A percentile compares a stretch with the other conserved stretches of the same genome.
Conservation (phyloP, 2,113 vertebrate species). For the Misgurnus anguillicaudatus region DNA sequence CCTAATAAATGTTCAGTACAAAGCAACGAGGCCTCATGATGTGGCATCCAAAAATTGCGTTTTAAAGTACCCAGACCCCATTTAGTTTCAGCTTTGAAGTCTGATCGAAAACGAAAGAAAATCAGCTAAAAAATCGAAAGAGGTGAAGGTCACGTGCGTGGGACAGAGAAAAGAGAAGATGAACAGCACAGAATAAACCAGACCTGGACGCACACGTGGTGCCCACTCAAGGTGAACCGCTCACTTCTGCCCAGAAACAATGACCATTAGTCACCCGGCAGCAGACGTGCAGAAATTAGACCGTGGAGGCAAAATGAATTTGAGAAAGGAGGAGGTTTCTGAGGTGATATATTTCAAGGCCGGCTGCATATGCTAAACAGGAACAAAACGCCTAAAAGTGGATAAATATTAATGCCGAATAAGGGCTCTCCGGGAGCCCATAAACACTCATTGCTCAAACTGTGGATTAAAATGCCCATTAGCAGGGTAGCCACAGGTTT, state of each 20-base stretch:
- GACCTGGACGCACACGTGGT: slow-evolving; percentile 4
- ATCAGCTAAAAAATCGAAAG: not conserved
- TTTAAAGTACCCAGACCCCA: slow-evolving; percentile 15
- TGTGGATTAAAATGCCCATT: slow-evolving; percentile 65
- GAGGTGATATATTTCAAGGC: slow-evolving; percentile 58
- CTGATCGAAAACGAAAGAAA: not conserved
- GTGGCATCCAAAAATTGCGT: not conserved
- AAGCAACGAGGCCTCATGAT: not conserved
- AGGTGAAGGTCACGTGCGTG: not conserved
- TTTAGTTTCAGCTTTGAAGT: slow-evolving; percentile 14
- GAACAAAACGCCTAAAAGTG: slow-evolving; percentile 72
- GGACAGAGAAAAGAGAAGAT: not conserved
- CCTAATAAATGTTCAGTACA: too few species aligned
- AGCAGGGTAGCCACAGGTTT: slow-evolving; percentile 63
- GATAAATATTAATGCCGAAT: slow-evolving; percentile 47
- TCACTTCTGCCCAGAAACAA: slow-evolving; percentile 33
- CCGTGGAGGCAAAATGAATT: slow-evolving; percentile 16
- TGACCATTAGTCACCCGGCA: slow-evolving; percentile 40
- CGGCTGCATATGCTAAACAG: slow-evolving; percentile 73
- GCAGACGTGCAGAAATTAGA: slow-evolving; percentile 36
- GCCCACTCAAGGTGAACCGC: slow-evolving; percentile 35
- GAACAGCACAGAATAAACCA: slow-evolving; percentile 19
- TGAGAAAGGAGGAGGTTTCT: slow-evolving; percentile 59
- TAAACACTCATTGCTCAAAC: slow-evolving; percentile 67
- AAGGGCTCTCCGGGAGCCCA: slow-evolving; percentile 45